Conservation (phyloP, 2,888 invertebrate species). For the Andrena flavipes region DNA sequence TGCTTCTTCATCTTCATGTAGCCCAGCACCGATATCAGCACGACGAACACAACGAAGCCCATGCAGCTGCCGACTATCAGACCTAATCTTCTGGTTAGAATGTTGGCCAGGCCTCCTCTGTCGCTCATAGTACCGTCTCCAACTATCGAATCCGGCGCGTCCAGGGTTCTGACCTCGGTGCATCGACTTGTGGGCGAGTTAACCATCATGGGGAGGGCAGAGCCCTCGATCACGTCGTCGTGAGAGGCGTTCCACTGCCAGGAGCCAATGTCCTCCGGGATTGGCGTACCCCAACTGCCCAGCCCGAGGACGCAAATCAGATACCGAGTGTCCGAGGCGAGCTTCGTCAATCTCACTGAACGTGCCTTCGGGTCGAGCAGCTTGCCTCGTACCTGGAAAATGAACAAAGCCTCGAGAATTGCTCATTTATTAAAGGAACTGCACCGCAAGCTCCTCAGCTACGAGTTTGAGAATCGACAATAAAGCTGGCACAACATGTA, state of each 20-base stretch:
- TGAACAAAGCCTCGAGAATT: not conserved
- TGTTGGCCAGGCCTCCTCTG: conserved; percentile 90
- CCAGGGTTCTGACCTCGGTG: conserved; percentile 91
- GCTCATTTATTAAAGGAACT: not conserved
- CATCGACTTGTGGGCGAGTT: conserved; percentile 92
- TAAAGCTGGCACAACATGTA: too few relatives aligned
- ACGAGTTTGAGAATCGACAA: too few relatives aligned
- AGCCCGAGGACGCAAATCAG: conserved; percentile 94
- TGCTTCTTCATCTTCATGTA: conserved; percentile 95
- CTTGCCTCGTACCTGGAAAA: conserved; percentile 90
- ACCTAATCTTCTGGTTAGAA: conserved; percentile 92
- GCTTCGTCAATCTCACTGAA: conserved; percentile 90
- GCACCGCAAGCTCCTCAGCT: not conserved
- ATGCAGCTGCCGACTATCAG: conserved; percentile 95
- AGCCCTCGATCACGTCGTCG: conserved; percentile 88
- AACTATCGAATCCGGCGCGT: conserved; percentile 88
- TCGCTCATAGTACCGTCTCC: conserved; percentile 87
- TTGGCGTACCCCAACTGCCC: conserved; percentile 89
- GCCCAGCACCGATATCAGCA: conserved; percentile 92
- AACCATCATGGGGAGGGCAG: conserved; percentile 87
- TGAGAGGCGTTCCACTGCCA: conserved; percentile 83
- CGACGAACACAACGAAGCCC: conserved; percentile 94
- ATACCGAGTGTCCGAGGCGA: conserved; percentile 93
- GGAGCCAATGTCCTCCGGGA: conserved; percentile 83
- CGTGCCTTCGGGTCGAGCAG: conserved; percentile 91